phyloP scores from a whole-genome alignment of 2,888 invertebrate species.

The Anoncus sp. region DNA sequence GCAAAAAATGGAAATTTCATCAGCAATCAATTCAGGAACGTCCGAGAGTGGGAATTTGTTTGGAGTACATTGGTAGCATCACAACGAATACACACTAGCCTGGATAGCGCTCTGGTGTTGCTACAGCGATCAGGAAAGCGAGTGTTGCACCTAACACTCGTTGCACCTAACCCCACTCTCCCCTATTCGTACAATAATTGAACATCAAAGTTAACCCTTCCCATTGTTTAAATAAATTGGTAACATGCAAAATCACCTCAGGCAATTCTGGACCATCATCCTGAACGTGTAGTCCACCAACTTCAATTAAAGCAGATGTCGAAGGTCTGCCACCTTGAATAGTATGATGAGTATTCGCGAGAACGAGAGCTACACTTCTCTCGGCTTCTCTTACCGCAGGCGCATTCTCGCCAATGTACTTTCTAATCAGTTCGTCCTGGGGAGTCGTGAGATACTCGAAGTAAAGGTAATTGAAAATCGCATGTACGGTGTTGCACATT shows the following conservation, averaged over 20 bases:
- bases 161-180: too few species aligned
- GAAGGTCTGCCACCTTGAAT: conserved; percentile 83
- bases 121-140: too few species aligned
- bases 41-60: too few species aligned
- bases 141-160: too few species aligned
- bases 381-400: conserved; percentile 82
- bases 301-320: conserved; percentile 83
- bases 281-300: conserved; percentile 85
- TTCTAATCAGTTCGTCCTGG: conserved; percentile 67
- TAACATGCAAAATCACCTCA: conserved; percentile 17
- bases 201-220: not conserved
- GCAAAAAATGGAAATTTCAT: too few species aligned
- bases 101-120: too few species aligned
- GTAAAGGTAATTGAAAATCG: conserved; percentile 44
- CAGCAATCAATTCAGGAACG: too few species aligned
- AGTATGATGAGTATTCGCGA: conserved; percentile 84
- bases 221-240: not conserved
- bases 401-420: conserved; percentile 71
- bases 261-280: conserved; percentile 64
- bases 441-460: conserved; percentile 54
- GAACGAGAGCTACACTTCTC: conserved; percentile 82
- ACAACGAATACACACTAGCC: too few species aligned
- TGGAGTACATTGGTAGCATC: too few species aligned
- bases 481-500: conserved; percentile 61
- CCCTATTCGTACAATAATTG: too few species aligned